Conservation (phyloP, 2,797 vertebrate species). For the Selene dorsalis region DNA sequence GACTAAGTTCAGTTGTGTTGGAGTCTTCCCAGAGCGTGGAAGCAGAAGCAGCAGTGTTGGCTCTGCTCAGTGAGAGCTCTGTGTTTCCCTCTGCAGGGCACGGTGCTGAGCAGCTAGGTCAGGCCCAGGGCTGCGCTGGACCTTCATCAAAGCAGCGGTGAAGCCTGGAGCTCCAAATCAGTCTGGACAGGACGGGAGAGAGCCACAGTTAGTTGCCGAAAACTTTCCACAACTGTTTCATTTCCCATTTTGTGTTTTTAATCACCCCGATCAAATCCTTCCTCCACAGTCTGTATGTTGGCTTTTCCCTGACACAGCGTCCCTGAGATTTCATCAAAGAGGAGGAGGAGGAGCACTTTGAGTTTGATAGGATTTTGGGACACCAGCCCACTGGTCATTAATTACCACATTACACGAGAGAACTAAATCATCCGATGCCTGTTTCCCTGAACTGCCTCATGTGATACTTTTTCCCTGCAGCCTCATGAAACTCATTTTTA, state of each 20-base stretch:
- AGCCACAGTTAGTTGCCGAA: conserved; percentile 14
- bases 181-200: conserved; percentile 62
- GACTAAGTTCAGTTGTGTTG: conserved; percentile 41
- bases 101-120: conserved; percentile 67
- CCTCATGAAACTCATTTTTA: too few relatives aligned
- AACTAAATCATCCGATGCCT: too few relatives aligned
- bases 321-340: conserved; percentile 3
- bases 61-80: conserved; percentile 10
- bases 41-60: conserved; percentile 33
- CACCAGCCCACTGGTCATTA: not conserved
- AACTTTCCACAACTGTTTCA: conserved; percentile 14
- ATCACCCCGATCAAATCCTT: conserved; percentile 7
- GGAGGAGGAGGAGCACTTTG: not conserved
- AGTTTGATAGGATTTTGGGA: conserved; percentile 1
- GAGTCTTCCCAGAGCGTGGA: conserved; percentile 2
- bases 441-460: too few relatives aligned
- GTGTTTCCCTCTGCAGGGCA: conserved; percentile 44
- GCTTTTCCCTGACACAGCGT: conserved; percentile 39
- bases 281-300: not conserved
- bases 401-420: not conserved
- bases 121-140: conserved; percentile 49
- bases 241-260: not conserved
- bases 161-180: conserved; percentile 49
- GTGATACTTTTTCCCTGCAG: too few relatives aligned
- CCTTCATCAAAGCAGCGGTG: conserved; percentile 55